A percentile compares a stretch with the other conserved stretches of the same genome.
phyloP scores from a whole-genome alignment of 2,797 vertebrate genomes.

The Notolabrus celidotus region DNA sequence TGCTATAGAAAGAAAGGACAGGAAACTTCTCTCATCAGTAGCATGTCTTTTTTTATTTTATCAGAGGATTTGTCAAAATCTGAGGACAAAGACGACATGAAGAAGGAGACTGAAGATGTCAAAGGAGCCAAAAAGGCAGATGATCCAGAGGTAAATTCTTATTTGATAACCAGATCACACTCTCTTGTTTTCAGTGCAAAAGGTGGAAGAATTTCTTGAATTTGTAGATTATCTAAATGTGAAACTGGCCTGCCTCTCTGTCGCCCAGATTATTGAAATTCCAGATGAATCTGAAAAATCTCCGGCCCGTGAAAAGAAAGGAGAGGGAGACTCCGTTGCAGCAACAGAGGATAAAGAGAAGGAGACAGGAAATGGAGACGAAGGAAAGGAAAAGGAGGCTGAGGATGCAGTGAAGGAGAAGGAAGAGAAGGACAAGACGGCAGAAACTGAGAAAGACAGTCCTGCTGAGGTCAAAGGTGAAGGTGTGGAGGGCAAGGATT shows the following conservation, averaged over 20 bases:
- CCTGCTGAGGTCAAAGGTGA: slow-evolving; percentile 79
- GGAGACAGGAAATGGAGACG: slow-evolving; percentile 60
- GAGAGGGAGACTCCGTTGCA: slow-evolving; percentile 40
- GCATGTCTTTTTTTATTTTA: slow-evolving; percentile 17
- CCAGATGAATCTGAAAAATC: slow-evolving; percentile 85
- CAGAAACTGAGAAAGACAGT: slow-evolving; percentile 61
- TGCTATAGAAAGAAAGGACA: background rate
- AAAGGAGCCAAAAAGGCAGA: slow-evolving; percentile 75
- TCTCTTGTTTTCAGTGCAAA: slow-evolving; percentile 1
- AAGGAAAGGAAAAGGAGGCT: slow-evolving; percentile 69
- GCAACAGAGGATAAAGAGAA: slow-evolving; percentile 74
- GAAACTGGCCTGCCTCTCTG: background rate
- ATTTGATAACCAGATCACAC: background rate
- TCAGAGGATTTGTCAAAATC: slow-evolving; percentile 84
- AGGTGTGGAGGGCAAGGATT: slow-evolving; percentile 67
- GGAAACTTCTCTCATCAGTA: background rate
- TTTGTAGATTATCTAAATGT: background rate
- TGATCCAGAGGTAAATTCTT: slow-evolving; percentile 79
- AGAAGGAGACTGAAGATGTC: slow-evolving; percentile 80
- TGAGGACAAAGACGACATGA: slow-evolving; percentile 86
- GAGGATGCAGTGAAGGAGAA: slow-evolving; percentile 69
- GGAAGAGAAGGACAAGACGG: slow-evolving; percentile 69
- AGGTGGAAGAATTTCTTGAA: background rate
- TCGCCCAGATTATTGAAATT: slow-evolving; percentile 85
- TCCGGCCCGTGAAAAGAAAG: slow-evolving; percentile 67